Conservation (phyloP, 1,140 invertebrate genomes). For the Diorhabda sublineata region DNA sequence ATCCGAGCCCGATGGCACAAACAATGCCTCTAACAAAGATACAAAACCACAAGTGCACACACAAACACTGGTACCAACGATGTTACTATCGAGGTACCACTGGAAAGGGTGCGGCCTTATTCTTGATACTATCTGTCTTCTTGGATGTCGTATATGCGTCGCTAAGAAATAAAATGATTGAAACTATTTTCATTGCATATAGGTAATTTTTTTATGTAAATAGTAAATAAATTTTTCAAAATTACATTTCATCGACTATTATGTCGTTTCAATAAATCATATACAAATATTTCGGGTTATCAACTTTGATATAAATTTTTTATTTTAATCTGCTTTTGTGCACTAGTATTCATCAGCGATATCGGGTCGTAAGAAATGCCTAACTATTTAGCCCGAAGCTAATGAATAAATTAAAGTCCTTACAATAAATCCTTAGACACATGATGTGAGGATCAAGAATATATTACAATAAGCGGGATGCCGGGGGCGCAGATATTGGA, state of each 20-base stretch:
- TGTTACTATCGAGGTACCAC: neutral
- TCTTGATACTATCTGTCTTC: neutral
- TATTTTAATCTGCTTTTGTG: too few species aligned
- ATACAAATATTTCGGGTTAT: too few species aligned
- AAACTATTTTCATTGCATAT: too few species aligned
- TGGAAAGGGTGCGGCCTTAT: conserved; percentile 1
- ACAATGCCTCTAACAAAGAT: conserved; percentile 18
- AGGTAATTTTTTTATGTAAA: too few species aligned
- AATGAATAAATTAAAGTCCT: conserved; percentile 45
- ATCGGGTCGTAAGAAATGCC: conserved; percentile 35
- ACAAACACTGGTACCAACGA: conserved; percentile 27
- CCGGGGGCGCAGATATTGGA: conserved; percentile 28
- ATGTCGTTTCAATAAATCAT: too few species aligned
- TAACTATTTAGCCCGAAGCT: conserved; percentile 36
- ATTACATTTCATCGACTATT: too few species aligned
- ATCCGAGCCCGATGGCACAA: conserved; percentile 3
- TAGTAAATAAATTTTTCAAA: too few species aligned
- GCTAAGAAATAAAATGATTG: neutral
- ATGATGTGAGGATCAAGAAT: conserved; percentile 37
- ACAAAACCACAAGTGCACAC: conserved; percentile 25
- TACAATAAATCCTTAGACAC: conserved; percentile 41
- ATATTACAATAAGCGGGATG: conserved; percentile 36
- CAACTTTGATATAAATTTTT: too few species aligned
- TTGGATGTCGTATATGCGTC: neutral
- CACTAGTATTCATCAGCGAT: conserved; percentile 11